A percentile compares a stretch with the other conserved stretches of the same genome.
Evolutionary conservation across 64 coral and sea anemone species (phyloP).

Genomic region (Pocillopora verrucosa): DNA sequence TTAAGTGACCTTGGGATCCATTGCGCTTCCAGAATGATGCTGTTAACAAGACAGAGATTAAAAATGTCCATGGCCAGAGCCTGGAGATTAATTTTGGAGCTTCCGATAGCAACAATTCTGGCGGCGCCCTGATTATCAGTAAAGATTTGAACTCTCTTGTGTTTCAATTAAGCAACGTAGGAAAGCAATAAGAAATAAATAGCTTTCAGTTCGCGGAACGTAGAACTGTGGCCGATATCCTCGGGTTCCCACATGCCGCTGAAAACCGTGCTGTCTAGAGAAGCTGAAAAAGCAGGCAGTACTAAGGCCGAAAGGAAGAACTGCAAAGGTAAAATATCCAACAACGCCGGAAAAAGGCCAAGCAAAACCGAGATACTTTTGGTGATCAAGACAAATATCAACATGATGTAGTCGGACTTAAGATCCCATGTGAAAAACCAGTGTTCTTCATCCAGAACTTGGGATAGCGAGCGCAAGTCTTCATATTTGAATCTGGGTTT

Average conservation of each 20-base stretch:
- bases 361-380: conserved; percentile 67
- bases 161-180: too few species aligned
- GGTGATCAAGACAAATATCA: conserved; percentile 56
- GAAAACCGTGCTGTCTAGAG: too few species aligned
- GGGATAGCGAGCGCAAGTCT: conserved; percentile 52
- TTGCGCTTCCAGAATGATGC: conserved; percentile 16
- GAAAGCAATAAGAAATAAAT: too few species aligned
- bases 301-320: too few species aligned
- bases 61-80: conserved; percentile 20
- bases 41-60: not conserved
- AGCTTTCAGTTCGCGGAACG: too few species aligned
- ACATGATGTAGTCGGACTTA: too few species aligned
- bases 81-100: conserved; percentile 10
- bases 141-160: conserved; percentile 27
- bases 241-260: too few species aligned
- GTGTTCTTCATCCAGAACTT: conserved; percentile 52
- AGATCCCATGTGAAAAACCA: too few species aligned
- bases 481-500: conserved; percentile 65
- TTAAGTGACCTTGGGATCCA: conserved; percentile 12
- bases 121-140: conserved; percentile 41
- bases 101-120: conserved; percentile 15
- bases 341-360: not conserved
- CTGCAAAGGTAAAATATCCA: conserved; percentile 17
- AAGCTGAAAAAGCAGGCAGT: too few species aligned
- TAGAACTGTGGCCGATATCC: too few species aligned